These are phyloP conservation scores for Scopus umbretta DNA, from an alignment of 2,113 vertebrate species.

Conservation along the genomic window DNA sequence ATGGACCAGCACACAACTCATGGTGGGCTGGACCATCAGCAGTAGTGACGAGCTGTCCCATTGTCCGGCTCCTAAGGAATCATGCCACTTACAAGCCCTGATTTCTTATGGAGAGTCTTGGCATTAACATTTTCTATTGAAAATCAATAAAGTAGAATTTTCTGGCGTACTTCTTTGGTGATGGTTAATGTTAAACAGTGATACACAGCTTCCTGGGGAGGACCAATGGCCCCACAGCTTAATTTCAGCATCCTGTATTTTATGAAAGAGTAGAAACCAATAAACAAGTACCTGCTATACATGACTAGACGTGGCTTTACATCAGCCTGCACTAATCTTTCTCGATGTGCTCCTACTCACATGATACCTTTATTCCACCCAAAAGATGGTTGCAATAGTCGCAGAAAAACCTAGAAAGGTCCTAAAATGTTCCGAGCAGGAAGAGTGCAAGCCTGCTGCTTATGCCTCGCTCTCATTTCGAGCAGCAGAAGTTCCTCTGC, in stretches of 20 bases:
- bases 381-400: not conserved
- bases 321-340: too few relatives aligned
- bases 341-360: not conserved
- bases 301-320: not conserved
- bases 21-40: not conserved
- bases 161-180: not conserved
- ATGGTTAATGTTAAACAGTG: not conserved
- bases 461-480: not conserved
- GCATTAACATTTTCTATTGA: not conserved
- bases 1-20: not conserved
- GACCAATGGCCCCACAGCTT: not conserved
- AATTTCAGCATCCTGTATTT: not conserved
- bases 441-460: not conserved
- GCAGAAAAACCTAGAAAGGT: not conserved
- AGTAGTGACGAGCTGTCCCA: not conserved
- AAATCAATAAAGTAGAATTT: not conserved
- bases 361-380: fast-evolving
- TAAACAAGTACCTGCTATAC: not conserved
- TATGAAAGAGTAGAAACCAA: not conserved
- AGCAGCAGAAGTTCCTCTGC: not conserved
- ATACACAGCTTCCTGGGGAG: not conserved
- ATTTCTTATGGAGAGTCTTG: not conserved
- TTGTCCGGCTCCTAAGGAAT: not conserved
- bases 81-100: not conserved
- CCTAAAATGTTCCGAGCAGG: not conserved